Base-by-base conservation (phyloP, 2,113 vertebrate species). In the Sylvietta virens region DNA sequence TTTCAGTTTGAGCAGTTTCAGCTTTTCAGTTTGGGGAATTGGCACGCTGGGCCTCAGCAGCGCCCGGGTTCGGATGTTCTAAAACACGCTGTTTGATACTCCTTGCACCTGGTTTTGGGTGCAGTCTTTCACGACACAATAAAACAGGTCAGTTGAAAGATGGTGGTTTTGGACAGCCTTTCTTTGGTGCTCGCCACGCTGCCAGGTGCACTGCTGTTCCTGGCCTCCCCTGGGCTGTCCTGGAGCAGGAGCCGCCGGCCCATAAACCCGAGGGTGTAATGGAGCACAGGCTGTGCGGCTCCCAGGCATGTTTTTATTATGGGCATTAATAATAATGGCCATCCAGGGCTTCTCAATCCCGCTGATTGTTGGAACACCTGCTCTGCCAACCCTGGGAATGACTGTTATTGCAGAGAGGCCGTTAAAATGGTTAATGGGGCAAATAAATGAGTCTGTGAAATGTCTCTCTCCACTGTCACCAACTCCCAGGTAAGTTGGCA, bases 61-160 rank as follows among this genome's bases (percentile, higher is more conserved):
- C 19, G 30, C 58, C 84, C 69, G 53, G 85, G 42, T 48, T 50
- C 5, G 3, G 73, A 45, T 53, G 83, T 66, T 35, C 48, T 62
- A 44, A n/a, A 39, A 27, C 89, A 44, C 13, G 57, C 72, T 21
- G 61, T 95, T 96, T 35, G 92, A 89, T 94, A 88, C 90, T 92
- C 69, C 90, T 56, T 80, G 53, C 76, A 15, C 86, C 97, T 92
- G 56, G 77, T 96, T 97, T 83, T 88, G 96, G 97, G 69, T 44
- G 53, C 89, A 39, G 74, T 78, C 89, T 96, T 96, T 97, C 96
- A 77, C 60, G 56, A 92, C 80, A 82, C 81, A 97, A 98, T 98
- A 98, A 98, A 98, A 82, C 28, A 61, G 94, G 86, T 97, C 93
- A 94, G 92, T 94, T 96, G 81, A 93, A 96, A 81, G 86, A 21